Conservation (phyloP, 2,888 invertebrate species). For the Tiliacea citrago region DNA sequence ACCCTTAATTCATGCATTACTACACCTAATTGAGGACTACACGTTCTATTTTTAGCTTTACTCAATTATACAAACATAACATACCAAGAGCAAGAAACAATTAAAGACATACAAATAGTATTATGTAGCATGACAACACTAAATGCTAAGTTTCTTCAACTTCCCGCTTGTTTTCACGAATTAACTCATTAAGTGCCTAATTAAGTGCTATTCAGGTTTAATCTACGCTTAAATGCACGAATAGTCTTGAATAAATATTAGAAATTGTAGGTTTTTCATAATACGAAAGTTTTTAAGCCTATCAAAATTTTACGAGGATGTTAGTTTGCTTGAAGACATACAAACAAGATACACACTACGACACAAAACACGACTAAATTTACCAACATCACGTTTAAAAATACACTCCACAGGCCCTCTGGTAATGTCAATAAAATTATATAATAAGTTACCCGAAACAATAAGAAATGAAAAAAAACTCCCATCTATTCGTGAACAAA, state of each 20-base stretch:
- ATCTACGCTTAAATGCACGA: slow-evolving; percentile 12
- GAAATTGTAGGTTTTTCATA: neutral
- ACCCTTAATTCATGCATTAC: neutral
- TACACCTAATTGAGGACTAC: neutral
- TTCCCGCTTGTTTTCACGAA: slow-evolving; percentile 25
- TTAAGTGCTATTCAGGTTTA: slow-evolving; percentile 25
- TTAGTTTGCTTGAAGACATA: neutral
- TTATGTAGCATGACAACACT: slow-evolving; percentile 7
- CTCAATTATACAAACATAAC: neutral
- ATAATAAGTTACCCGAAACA: no score
- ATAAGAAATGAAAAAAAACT: no score
- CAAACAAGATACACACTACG: no score
- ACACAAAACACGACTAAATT: no score
- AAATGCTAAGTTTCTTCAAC: slow-evolving; percentile 42
- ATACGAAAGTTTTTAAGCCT: neutral
- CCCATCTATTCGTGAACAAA: no score
- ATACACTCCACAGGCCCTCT: no score
- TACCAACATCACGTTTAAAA: no score
- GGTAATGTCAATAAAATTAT: no score
- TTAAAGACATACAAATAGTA: slow-evolving; percentile 19
- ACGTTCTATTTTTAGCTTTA: neutral
- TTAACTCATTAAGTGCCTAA: slow-evolving; percentile 29
- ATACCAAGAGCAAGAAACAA: neutral
- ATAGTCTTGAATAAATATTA: slow-evolving; percentile 27
- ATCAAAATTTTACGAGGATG: neutral